Conservation (phyloP, 2,797 vertebrate genomes). For the Lutjanus campechanus region DNA sequence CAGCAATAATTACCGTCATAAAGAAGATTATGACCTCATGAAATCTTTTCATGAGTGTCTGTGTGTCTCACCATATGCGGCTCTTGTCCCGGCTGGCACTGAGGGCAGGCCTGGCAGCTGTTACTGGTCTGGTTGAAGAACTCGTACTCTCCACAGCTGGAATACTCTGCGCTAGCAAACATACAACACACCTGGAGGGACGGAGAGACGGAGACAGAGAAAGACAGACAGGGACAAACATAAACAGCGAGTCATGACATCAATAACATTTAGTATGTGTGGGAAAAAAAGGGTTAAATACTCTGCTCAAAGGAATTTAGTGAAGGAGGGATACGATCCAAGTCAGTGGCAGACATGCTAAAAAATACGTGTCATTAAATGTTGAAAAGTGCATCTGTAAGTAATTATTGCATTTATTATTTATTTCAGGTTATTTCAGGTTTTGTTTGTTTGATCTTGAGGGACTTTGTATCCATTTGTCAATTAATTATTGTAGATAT, state of each 20-base stretch:
- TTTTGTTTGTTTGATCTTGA: neutral
- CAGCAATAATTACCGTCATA: neutral
- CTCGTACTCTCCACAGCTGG: slow-evolving; percentile 95
- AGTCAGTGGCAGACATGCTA: no score
- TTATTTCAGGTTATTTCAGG: no score
- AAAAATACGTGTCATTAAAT: neutral
- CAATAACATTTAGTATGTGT: neutral
- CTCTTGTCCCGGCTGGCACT: slow-evolving; percentile 95
- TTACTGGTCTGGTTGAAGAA: slow-evolving; percentile 97
- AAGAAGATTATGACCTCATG: neutral
- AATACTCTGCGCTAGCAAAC: slow-evolving; percentile 90
- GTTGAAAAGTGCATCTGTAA: neutral
- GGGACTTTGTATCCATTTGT: neutral
- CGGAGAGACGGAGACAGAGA: neutral
- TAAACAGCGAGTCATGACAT: neutral
- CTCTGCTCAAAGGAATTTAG: no score
- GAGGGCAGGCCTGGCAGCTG: slow-evolving; percentile 94
- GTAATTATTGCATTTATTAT: neutral
- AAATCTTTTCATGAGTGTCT: neutral
- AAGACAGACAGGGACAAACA: slow-evolving; percentile 23
- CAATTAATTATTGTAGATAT: no score
- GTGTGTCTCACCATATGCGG: slow-evolving; percentile 92
- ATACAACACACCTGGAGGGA: slow-evolving; percentile 89
- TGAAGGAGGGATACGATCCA: neutral
- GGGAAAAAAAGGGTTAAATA: neutral